Evolutionary conservation across 1,140 invertebrate species (phyloP), one percentile per base, ranked within the genome.

Genomic region (Orussus abietinus): DNA sequence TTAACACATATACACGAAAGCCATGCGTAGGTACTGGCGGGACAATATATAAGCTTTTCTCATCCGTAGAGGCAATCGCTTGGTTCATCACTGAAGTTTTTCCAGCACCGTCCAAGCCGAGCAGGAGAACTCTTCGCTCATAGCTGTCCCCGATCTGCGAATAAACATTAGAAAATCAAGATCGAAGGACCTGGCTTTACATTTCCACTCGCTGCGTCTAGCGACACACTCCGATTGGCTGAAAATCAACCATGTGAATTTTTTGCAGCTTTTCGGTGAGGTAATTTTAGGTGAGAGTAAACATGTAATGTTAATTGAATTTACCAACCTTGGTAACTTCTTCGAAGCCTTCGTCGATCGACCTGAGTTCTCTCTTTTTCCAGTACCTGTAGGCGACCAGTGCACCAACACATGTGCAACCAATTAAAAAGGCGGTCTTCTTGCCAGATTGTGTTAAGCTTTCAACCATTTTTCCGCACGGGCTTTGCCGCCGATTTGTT

Each of bases 291-390:
- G 17, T 11, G 7, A 41, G 2, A 40, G 31, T 30, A 32, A 13
- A 21, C 20, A 3, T 4, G 18, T 21, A 13, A 21, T 5, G 22
- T 38, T 17, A 12, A 31, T 9, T 32, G 12, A 42, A 20, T 21
- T 11, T 35, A 49, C 55, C 53, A 52, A 73, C 72, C 62, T 69
- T 73, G 3, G 62, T 55, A 13, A 72, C 64, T 43, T 75, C 72
- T 37, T 72, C 69, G 31, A 75, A 75, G 21, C 72, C 71, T 53
- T 75, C 71, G 40, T 75, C 70, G 35, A 73, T 70, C 2, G 58
- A 56, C 35, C 62, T 64, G 15, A 64, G 51, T 42, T 71, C 57
- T 36, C 64, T 53, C 40, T 61, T 68, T 52, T 61, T 73, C 69
- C 69, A 73, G 43, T 72, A 72, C 38, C 59, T 49, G 43, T 72